Evolutionary conservation across 2,797 vertebrate genomes (phyloP).

Genomic region (Xyrichtys novacula): DNA sequence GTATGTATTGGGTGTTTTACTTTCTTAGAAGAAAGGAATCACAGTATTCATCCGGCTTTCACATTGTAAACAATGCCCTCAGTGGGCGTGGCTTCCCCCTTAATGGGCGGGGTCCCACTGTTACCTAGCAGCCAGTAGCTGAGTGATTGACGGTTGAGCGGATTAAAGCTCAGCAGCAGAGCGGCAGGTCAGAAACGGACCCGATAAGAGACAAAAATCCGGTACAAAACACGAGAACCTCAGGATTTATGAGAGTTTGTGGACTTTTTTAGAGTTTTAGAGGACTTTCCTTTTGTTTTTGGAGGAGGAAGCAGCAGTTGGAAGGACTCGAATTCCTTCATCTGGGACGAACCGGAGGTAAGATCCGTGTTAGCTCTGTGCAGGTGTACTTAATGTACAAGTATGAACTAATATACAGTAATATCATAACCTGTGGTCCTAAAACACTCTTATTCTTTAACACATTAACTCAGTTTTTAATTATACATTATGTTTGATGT

Average conservation of each 20-base stretch:
- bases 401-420: too few relatives aligned
- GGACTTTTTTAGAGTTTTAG: neutral
- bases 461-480: too few relatives aligned
- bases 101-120: neutral
- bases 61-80: neutral
- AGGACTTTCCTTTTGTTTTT: neutral
- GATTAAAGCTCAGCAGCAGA: constrained; percentile 45
- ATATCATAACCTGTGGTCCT: too few relatives aligned
- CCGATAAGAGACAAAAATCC: neutral
- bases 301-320: constrained; percentile 3
- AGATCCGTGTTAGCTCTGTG: constrained; percentile 6
- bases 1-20: too few relatives aligned
- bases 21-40: neutral
- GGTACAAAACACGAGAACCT: neutral
- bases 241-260: neutral
- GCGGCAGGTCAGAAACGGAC: neutral
- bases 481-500: too few relatives aligned
- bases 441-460: too few relatives aligned
- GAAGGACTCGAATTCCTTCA: constrained; percentile 1
- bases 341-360: constrained; percentile 30
- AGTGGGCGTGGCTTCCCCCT: neutral
- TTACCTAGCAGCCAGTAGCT: constrained; percentile 23
- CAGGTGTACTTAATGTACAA: neutral
- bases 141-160: constrained; percentile 71
- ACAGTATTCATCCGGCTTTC: neutral